These are phyloP conservation scores for Callorhinus ursinus DNA, from an alignment of 2,113 vertebrate genomes.

Conservation along the genomic window DNA sequence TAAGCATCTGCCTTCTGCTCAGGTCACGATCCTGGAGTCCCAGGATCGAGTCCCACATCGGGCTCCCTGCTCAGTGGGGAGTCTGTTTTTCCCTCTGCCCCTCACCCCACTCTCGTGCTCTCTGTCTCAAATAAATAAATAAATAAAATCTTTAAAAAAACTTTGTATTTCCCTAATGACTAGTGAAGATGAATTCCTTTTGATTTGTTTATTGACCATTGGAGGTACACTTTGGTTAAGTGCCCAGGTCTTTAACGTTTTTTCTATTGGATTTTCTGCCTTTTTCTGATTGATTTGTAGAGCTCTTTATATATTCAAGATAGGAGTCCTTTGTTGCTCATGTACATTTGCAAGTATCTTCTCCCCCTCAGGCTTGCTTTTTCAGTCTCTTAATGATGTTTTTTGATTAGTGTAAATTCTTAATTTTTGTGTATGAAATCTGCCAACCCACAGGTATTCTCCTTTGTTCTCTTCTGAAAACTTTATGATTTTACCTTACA, in stretches of 20 bases:
- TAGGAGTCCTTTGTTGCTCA: neutral
- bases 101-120: no score
- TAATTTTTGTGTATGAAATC: conserved; percentile 20
- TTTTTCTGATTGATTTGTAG: neutral
- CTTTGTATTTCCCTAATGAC: conserved; percentile 13
- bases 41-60: no score
- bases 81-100: no score
- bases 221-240: neutral
- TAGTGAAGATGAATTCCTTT: neutral
- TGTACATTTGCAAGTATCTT: neutral
- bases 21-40: no score
- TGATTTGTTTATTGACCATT: neutral
- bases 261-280: neutral
- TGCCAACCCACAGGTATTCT: neutral
- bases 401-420: neutral
- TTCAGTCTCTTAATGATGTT: neutral
- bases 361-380: neutral
- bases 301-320: neutral
- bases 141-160: no score
- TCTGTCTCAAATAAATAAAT: no score
- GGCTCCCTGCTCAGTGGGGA: no score
- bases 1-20: no score
- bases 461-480: neutral
- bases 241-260: neutral
- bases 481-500: neutral